Evolutionary conservation across 2,113 vertebrate species (phyloP), one percentile per base, ranked within the genome.

Genomic region (Indicator maculatus): DNA sequence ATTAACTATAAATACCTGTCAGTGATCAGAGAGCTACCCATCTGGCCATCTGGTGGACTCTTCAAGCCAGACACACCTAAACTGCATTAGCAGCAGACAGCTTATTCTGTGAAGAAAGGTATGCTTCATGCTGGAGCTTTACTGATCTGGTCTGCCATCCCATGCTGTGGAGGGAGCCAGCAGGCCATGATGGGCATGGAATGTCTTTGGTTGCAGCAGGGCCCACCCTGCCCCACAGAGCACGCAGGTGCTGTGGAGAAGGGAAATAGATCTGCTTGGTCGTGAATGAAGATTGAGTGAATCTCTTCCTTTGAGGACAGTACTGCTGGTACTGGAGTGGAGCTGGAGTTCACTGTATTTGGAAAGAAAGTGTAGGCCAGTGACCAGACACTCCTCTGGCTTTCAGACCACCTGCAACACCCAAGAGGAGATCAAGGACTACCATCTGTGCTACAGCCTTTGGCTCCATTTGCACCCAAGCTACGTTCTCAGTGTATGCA

Each of bases 401-500:
- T 86, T 90, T 66, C 72, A 56, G 44, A 38, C 36, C 5, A n/a
- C 9, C 36, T 2, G 5, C 36, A 59, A 7, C 18, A 9, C 17
- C 9, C 50, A 58, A 20, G 27, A 65, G 5, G 20, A 83, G 17
- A 65, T 18, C 12, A 17, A 59, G 24, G 24, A 47, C 5, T 81
- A 30, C 36, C 4, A 0, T 28, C 16, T 14, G 7, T 1, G 5
- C 17, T 65, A 56, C 16, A 30, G 21, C 38, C 11, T 71, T n/a
- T 21, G 66, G 52, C 38, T 74, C 31, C 1, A 0, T 5, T 44
- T 44, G 5, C 2, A 1, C 24, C 17, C 16, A n/a, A 36, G 9
- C n/a, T 72, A 13, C 0, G 0, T 5, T 9, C 60, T 63, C 20
- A 41, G 7, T 2, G 7, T 3, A 9, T 1, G 1, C 23, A 30